These are phyloP conservation scores for Arvicanthis niloticus DNA, from an alignment of 2,113 vertebrate species.

Conservation along the genomic window DNA sequence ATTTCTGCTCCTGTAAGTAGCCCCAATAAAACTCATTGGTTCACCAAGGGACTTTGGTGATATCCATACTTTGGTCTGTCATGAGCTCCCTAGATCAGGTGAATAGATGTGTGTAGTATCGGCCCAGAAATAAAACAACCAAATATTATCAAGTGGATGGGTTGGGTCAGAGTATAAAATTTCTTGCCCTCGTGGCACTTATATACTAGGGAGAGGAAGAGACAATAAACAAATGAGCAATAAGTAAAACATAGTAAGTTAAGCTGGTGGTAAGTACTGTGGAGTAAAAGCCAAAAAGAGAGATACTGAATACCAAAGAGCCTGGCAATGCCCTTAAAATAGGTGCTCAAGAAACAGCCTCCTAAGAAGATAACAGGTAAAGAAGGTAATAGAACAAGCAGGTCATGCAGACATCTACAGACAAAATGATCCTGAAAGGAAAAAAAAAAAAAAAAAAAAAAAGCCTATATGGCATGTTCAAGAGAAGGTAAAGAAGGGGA, in stretches of 20 bases:
- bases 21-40: not conserved
- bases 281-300: not conserved
- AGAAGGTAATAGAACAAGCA: not conserved
- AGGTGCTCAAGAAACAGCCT: not conserved
- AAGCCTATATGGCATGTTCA: not conserved
- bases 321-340: not conserved
- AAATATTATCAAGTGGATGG: not conserved
- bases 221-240: not conserved
- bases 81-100: not conserved
- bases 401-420: not conserved
- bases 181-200: not conserved
- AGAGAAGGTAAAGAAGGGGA: not conserved
- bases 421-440: not conserved
- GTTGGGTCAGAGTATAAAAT: not conserved
- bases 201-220: not conserved
- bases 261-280: not conserved
- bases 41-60: not conserved
- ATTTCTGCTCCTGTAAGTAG: too few relatives aligned
- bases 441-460: too few relatives aligned
- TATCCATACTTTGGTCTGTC: not conserved
- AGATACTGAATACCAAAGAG: not conserved
- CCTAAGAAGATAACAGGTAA: not conserved
- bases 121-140: not conserved
- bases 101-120: not conserved
- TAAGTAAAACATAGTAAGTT: not conserved